A percentile compares a stretch with the other conserved stretches of the same genome.
Conservation (phyloP, 2,797 vertebrate species). For the Dicrostonyx torquatus region DNA sequence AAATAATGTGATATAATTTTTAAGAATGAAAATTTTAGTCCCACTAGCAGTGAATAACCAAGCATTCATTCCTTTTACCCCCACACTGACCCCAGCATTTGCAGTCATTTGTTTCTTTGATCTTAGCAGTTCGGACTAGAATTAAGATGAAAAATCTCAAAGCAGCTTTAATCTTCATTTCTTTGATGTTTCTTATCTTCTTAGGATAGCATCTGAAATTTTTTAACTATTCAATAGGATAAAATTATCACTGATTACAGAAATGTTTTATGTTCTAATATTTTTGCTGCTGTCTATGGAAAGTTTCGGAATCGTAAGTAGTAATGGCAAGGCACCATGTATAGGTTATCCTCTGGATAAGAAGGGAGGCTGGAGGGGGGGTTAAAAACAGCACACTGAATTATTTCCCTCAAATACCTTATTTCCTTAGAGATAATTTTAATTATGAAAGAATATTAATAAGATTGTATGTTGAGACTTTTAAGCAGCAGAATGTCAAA, state of each 20-base stretch:
- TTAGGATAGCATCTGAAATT: not conserved
- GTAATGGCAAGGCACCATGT: not conserved
- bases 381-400: conserved; percentile 3
- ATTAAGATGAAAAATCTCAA: not conserved
- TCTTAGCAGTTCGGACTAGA: not conserved
- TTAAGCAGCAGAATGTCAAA: conserved; percentile 4
- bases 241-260: conserved; percentile 5
- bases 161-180: not conserved
- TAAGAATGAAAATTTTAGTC: not conserved
- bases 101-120: not conserved
- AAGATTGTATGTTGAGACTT: conserved; percentile 1
- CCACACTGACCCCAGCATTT: not conserved
- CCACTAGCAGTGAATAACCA: no score
- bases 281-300: not conserved
- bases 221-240: not conserved
- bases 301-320: not conserved
- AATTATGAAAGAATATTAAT: conserved; percentile 45
- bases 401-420: conserved; percentile 31
- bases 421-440: conserved; percentile 6
- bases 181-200: not conserved
- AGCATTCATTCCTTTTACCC: not conserved
- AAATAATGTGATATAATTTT: not conserved
- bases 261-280: conserved; percentile 45
- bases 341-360: not conserved
- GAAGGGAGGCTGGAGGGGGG: not conserved